Evolutionary conservation across 1,140 invertebrate genomes (phyloP).

Genomic region (Tetragonula clypearis): DNA sequence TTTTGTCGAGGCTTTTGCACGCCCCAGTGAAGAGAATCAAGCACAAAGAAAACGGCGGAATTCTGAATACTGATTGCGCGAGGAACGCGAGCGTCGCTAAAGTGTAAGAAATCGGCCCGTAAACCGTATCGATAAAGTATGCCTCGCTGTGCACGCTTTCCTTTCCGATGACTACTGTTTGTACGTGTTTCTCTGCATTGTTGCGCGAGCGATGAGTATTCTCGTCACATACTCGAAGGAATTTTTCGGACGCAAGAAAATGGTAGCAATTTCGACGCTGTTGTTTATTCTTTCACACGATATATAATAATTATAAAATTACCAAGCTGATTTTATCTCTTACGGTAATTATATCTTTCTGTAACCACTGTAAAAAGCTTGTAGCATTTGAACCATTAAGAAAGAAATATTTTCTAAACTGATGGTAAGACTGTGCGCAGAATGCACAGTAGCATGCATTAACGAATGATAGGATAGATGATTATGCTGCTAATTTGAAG

Average conservation of each 20-base stretch:
- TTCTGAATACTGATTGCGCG: slow-evolving; percentile 1
- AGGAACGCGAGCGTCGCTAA: not conserved
- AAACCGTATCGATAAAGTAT: slow-evolving; percentile 1
- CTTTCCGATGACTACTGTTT: not conserved
- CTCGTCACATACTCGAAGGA: no score
- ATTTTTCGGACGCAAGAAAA: no score
- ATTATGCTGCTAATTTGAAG: not conserved
- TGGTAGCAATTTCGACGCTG: no score
- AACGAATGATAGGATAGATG: not conserved
- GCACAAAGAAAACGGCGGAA: slow-evolving; percentile 26
- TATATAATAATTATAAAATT: no score
- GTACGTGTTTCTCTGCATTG: no score
- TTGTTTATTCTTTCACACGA: no score
- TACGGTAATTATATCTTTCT: no score
- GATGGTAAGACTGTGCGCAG: no score
- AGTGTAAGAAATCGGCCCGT: not conserved
- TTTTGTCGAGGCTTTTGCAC: slow-evolving; percentile 19
- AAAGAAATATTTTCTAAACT: not conserved
- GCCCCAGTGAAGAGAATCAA: slow-evolving; percentile 47
- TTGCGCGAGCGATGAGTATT: no score
- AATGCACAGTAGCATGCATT: not conserved
- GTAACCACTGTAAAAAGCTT: no score
- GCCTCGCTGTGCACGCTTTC: not conserved
- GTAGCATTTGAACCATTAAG: no score
- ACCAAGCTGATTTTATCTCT: no score